Conservation (phyloP, 37 sponge, comb jelly and placozoan genomes). For the Aplysina aerophoba region DNA sequence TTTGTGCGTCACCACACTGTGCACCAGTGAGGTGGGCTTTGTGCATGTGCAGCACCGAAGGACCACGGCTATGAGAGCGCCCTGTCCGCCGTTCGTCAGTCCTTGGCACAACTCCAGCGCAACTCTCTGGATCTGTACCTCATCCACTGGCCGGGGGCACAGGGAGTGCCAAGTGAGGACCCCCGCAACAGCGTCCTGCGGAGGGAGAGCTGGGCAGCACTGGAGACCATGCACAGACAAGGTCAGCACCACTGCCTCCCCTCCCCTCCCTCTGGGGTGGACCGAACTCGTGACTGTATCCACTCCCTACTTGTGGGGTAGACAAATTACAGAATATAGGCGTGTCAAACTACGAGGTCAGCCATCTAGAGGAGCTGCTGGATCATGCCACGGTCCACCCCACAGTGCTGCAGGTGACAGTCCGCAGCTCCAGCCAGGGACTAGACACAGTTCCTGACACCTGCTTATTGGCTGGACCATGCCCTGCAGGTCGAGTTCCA, state of each 20-base stretch:
- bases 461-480: too few species aligned
- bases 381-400: constrained; percentile 52
- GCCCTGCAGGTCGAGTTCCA: constrained; percentile 76
- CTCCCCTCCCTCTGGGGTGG: background rate
- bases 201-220: constrained; percentile 67
- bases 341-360: constrained; percentile 73
- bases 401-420: constrained; percentile 55
- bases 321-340: constrained; percentile 62
- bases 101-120: constrained; percentile 17
- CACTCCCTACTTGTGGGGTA: background rate
- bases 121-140: constrained; percentile 55
- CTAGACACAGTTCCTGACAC: background rate
- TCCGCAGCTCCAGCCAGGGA: too few species aligned
- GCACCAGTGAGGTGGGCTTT: too few species aligned
- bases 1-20: background rate
- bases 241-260: background rate
- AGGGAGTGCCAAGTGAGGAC: constrained; percentile 42
- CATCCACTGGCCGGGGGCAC: constrained; percentile 74
- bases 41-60: constrained; percentile 24
- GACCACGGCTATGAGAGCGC: constrained; percentile 68
- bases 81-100: constrained; percentile 30
- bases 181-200: constrained; percentile 35
- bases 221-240: constrained; percentile 55
- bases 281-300: too few species aligned
- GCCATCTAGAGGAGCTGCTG: constrained; percentile 58